Base-by-base conservation (phyloP, 2,113 vertebrate species). In the Semnornis frantzii region DNA sequence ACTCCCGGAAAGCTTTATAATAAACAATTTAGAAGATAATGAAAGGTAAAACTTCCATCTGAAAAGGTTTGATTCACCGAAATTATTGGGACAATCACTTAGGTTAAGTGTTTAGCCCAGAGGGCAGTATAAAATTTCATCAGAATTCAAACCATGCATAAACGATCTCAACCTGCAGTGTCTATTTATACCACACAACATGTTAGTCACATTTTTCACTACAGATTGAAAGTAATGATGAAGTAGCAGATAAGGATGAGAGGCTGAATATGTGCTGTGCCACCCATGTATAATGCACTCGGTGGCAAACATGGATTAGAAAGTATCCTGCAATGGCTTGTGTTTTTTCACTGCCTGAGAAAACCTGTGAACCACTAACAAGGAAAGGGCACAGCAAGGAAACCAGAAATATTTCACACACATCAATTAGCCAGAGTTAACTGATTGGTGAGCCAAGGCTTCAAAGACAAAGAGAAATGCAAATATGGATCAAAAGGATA, bases 21-120 rank as follows among this genome's bases (percentile, higher is more conserved):
- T 95, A 95, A 97, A 97, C 92, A 96, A 80, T 95, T 94, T 78
- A 90, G 88, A 90, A 96, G 92, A 97, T 97, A 96, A 96, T 97
- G 96, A 96, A 95, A 97, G 96, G 96, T 97, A 97, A 94, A 96
- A 92, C 91, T 97, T 97, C 94, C 83, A 85, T 96, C 93, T 96
- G 89, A 96, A 94, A 96, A 96, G 94, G 92, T 95, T 92, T 97
- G 91, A 96, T 95, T 97, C 95, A 97, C 94, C 88, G 80, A 89
- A 97, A 97, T 96, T 94, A 97, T 97, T 95, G 95, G 96, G 96
- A 96, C 95, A 94, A 97, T 94, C 83, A 90, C 94, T 97, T 95
- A 96, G 96, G 97, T 96, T 97, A 97, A 97, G 95, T 96, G 94
- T 96, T 97, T 96, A 95, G 97, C 96, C 97, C 94, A 97, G 94